A percentile compares a stretch with the other conserved stretches of the same genome.
phyloP scores from a whole-genome alignment of 2,797 vertebrate genomes.

The Pempheris klunzingeri region DNA sequence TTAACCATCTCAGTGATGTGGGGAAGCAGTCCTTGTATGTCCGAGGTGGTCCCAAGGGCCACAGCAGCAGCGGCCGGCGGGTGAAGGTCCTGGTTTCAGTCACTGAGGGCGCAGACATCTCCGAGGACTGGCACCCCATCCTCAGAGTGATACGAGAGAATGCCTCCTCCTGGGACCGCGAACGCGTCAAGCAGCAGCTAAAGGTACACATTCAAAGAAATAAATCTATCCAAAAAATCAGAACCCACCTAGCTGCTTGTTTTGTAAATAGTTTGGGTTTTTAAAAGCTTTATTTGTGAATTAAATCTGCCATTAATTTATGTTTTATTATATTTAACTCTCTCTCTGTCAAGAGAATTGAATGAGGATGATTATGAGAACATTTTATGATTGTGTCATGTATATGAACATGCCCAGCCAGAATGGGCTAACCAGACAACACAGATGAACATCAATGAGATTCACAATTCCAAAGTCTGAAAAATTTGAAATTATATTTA shows the following conservation, averaged over 20 bases:
- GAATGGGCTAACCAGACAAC: no score
- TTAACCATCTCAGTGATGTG: slow-evolving; percentile 92
- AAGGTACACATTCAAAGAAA: slow-evolving; percentile 57
- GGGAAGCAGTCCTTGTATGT: slow-evolving; percentile 88
- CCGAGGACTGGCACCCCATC: slow-evolving; percentile 93
- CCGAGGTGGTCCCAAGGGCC: slow-evolving; percentile 74
- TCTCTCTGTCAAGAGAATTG: not conserved
- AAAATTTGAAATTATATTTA: no score
- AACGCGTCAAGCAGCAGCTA: slow-evolving; percentile 89
- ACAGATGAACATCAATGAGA: no score
- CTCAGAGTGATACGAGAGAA: slow-evolving; percentile 90
- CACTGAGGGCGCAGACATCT: slow-evolving; percentile 91
- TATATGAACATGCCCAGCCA: no score
- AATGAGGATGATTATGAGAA: not conserved
- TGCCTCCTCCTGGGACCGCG: slow-evolving; percentile 89
- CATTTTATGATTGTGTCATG: no score
- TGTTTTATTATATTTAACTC: not conserved
- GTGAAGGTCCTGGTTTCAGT: slow-evolving; percentile 92
- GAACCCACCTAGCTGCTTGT: not conserved
- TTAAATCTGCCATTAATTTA: no score
- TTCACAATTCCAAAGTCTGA: no score
- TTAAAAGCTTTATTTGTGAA: not conserved
- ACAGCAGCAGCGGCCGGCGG: slow-evolving; percentile 54
- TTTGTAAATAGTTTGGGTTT: not conserved
- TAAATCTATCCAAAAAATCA: not conserved